Base-by-base conservation (phyloP, 2,797 vertebrate species). In the Anabacerthia variegaticeps region DNA sequence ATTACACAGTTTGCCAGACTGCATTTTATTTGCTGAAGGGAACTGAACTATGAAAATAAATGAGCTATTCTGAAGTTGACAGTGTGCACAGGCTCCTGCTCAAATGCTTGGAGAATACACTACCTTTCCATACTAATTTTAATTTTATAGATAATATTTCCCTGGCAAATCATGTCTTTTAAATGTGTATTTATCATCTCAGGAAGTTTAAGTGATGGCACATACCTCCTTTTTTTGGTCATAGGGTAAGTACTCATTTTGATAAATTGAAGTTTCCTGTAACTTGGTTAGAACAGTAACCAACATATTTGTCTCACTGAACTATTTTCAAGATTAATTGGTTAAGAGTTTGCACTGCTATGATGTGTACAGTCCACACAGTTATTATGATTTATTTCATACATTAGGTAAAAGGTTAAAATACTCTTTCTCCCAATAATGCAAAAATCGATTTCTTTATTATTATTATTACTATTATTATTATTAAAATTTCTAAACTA, bases 321-420 rank as follows among this genome's bases (percentile, higher is more conserved):
- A 81, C 10, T 32, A 28, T 77, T 93, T 90, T 92, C 44, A 74
- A 85, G 75, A 94, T 79, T 76, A 87, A 88, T n/a, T 72, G 27
- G 14, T 37, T 89, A 73, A 71, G 20, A 77, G 48, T 58, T 72
- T 76, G 24, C 37, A 59, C 46, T 77, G 46, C 39, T 93, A 83
- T 88, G 71, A 52, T 69, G 4, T 59, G 28, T 41, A 49, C 23
- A 56, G 44, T 61, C 26, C 55, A 73, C n/a, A 54, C 1, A 56
- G 41, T 32, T 61, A 44, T 32, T 72, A 52, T 6, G 26, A 68
- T 48, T 67, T 91, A 67, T 32, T 91, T 95, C 30, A 71, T 17
- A 39, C 2, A 2, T 72, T 88, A 44, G 16, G 54, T 73, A 44
- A 69, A 86, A 88, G 14, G 54, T 76, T 63, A 54, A 83, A 83